A percentile compares a stretch with the other conserved stretches of the same genome.
Evolutionary conservation across 2,113 vertebrate genomes (phyloP).

Genomic region (Charadrius vociferus): DNA sequence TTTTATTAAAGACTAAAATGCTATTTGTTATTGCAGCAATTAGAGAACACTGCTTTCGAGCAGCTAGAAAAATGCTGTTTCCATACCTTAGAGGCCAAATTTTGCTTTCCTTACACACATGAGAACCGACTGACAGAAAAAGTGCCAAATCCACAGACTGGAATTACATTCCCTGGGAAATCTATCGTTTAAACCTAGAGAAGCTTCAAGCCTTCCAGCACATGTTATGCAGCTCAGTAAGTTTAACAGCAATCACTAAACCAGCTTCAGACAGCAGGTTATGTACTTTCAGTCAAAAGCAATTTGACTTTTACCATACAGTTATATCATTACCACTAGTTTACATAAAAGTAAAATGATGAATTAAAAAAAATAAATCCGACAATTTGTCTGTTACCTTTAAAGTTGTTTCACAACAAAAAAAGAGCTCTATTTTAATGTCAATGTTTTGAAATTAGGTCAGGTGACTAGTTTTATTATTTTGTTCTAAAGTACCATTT

Average conservation of each 20-base stretch:
- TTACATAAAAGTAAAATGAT: neutral
- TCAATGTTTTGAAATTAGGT: neutral
- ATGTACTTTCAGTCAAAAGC: neutral
- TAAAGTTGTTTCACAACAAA: neutral
- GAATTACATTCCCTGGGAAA: neutral
- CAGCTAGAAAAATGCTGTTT: neutral
- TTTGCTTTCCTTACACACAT: neutral
- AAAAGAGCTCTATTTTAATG: neutral
- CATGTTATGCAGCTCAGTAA: neutral
- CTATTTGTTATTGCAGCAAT: neutral
- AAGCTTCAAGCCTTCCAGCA: neutral
- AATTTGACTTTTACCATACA: neutral
- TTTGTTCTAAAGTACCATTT: neutral
- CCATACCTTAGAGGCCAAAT: neutral
- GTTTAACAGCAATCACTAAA: neutral
- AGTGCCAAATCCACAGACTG: neutral
- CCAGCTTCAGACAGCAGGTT: neutral
- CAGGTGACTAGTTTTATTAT: neutral
- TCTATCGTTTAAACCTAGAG: neutral
- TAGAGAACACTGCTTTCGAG: neutral
- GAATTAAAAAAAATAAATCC: neutral
- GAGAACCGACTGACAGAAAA: neutral
- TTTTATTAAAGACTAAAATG: neutral
- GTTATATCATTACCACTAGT: neutral
- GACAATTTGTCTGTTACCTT: neutral